Conservation (phyloP, 1,140 invertebrate species). For the Tetranychus urticae region DNA sequence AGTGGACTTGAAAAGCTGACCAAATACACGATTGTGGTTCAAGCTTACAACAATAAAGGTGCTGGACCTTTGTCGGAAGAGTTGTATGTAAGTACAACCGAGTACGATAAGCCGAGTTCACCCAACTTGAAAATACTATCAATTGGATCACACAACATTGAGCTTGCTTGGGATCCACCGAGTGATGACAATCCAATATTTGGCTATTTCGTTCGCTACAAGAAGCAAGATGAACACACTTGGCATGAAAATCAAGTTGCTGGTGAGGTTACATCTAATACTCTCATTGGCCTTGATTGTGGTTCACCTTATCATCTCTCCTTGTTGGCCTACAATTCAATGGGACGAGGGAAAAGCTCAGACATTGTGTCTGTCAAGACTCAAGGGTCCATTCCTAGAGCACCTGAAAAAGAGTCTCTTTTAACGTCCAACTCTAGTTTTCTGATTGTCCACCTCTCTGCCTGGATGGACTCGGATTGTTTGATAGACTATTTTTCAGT, state of each 20-base stretch:
- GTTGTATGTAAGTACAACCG: not conserved
- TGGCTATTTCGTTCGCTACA: constrained; percentile 23
- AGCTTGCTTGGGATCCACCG: constrained; percentile 16
- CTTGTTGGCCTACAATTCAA: constrained; percentile 23
- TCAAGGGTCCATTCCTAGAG: constrained; percentile 11
- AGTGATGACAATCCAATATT: constrained; percentile 14
- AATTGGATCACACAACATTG: constrained; percentile 13
- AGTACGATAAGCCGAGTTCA: not conserved
- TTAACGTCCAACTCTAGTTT: constrained; percentile 21
- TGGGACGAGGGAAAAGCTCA: constrained; percentile 24
- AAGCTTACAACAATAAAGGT: constrained; percentile 30
- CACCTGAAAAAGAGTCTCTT: constrained; percentile 13
- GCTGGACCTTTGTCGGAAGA: constrained; percentile 20
- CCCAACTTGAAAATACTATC: not conserved
- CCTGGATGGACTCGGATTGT: constrained; percentile 31
- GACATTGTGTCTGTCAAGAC: constrained; percentile 19
- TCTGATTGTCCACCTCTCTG: constrained; percentile 23
- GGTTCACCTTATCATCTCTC: constrained; percentile 16
- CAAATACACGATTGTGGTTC: constrained; percentile 28
- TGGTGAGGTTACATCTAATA: not conserved
- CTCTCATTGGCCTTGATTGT: not conserved
- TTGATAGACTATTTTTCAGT: constrained; percentile 21
- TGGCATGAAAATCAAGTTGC: not conserved
- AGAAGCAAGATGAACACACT: not conserved
- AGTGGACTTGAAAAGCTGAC: constrained; percentile 9